Base-by-base conservation (phyloP, 1,140 invertebrate species). In the Coenobita brevimanus region DNA sequence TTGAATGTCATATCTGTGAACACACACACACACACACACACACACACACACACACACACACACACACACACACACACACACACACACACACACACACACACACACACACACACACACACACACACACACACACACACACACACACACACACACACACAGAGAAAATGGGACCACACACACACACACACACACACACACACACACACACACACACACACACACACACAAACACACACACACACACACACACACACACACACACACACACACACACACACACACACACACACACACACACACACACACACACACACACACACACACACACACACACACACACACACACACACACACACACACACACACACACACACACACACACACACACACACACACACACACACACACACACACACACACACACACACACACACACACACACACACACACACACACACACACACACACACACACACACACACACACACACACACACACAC, bases 201-300 rank as follows among this genome's bases (percentile, higher is more conserved):
- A 67, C 62, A 67, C 62, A 67, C 8, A 67, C n/a, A 67, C n/a
- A 67, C 62, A 67, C 62, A 67, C 62, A 33, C 62, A 67, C n/a
- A 67, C 62, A 67, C n/a, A 67, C 62, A 67, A 6, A 67, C 62
- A 67, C n/a, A 67, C 62, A 67, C n/a, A 67, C 62, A 67, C 62
- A 67, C 62, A 67, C 62, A 67, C 62, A 67, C 62, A 67, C 62
- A 67, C 62, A 67, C 62, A 67, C n/a, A 67, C 62, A 67, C 62
- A 67, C n/a, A 67, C 6, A 67, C 62, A 67, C 62, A 67, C n/a
- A 67, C 62, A 67, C 62, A 67, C n/a, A 67, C 6, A 33, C 62
- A 67, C 62, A 67, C 62, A 67, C 62, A 33, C 62, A 67, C 62
- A 67, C 62, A 67, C 62, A 67, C 62, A 67, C 62, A 67, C 62